Base-by-base conservation (phyloP, 2,113 vertebrate species). In the Cephalopholis sonnerati region DNA sequence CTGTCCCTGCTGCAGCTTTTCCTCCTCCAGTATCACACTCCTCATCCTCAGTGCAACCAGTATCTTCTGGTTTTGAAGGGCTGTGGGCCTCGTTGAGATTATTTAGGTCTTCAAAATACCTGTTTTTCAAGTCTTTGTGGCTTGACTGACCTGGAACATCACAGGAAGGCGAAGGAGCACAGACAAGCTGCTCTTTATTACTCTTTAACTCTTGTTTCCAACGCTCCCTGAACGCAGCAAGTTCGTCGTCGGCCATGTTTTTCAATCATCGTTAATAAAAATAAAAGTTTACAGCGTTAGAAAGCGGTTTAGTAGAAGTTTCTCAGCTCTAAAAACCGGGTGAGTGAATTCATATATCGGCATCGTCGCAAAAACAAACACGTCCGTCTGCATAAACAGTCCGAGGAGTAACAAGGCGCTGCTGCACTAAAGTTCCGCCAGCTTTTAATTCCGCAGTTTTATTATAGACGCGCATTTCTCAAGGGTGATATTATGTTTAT, bases 141-240 rank as follows among this genome's bases (percentile, higher is more conserved):
- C 24, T 54, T 54, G 58, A 74, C 2, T 76, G 65, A 2, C 18
- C 27, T 18, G 53, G 15, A 50, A 15, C 27, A 18, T 22, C 79
- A 5, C 48, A 7, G 44, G 70, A 62, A 46, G 67, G 15, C 7
- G 83, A 65, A 24, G 71, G 1, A 12, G 39, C 64, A 17, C 59
- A 25, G 17, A 22, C 81, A 59, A 24, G 44, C 6, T 71, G 25
- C 5, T 81, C 32, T 25, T 66, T 83, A 63, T 81, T 81, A 55
- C 25, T 46, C 4, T 61, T 75, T 64, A 96, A 51, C 2, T 96
- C 96, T 17, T 79, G 27, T 89, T 93, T 93, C 95, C 96, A 96
- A 44, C 62, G 77, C 36, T 94, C 85, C 72, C 95, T 92, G 77
- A 96, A 96, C 36, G 77, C 78, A 73, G 32, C 77, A 18, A 96